Evolutionary conservation across 2,113 vertebrate species (phyloP), one percentile per base, ranked within the genome.

Genomic region (Tricholaema leucomelas): DNA sequence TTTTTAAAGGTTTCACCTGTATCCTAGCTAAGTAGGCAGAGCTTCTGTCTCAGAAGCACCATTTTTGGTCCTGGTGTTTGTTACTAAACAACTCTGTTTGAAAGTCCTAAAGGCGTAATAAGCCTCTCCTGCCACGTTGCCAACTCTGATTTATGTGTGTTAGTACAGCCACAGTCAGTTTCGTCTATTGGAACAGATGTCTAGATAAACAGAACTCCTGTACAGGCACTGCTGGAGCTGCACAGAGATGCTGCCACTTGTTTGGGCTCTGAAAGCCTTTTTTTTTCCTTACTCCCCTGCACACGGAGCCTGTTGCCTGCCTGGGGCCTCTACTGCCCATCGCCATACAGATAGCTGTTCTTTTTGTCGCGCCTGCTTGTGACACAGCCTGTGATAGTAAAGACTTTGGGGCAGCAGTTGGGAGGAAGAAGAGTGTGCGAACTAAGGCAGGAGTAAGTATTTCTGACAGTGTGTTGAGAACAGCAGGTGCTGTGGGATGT

Each of bases 361-460:
- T 28, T 76, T 28, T 72, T 82, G 36, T 79, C 78, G 36, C 79
- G 38, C 33, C 10, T 96, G 58, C 79, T 94, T 92, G 56, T 67
- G 19, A 30, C 6, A 8, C 28, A 73, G 50, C 74, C 80, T 94
- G 44, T 84, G 46, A 89, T 71, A 85, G 71, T 81, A 70, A 88
- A 50, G 70, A 84, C 64, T 95, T 88, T 83, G 92, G 92, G 72
- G 50, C 35, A 65, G 54, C 63, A 82, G 70, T 81, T 80, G 46
- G 12, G 54, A 55, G 18, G 64, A 71, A 85, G 40, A 87, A 71
- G 71, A 96, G 77, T 52, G 18, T 83, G 54, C 52, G 91, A 48
- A 83, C 55, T 93, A 91, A 88, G 38, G 83, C 55, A 87, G 83
- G 31, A 84, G 56, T 91, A 84, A 81, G 23, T 84, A 88, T 88